Conservation (phyloP, 1,140 invertebrate genomes). For the Monomorium pharaonis region DNA sequence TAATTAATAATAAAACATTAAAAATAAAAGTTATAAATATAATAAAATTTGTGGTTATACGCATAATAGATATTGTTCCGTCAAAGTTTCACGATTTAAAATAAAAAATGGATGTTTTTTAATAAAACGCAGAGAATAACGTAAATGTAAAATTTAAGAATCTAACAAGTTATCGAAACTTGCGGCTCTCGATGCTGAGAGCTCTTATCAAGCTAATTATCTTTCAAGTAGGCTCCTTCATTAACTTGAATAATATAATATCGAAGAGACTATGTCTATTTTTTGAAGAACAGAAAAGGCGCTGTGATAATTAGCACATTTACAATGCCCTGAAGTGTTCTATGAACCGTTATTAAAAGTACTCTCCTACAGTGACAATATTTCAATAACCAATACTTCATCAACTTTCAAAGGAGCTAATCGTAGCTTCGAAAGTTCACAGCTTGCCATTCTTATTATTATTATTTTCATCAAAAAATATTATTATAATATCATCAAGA, state of each 20-base stretch:
- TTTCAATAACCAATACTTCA: conserved; percentile 1
- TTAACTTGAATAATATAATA: conserved; percentile 32
- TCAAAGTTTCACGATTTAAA: not conserved
- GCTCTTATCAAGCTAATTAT: conserved; percentile 8
- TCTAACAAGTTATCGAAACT: not conserved
- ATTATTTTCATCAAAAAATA: conserved; percentile 10
- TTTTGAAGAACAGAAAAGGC: not conserved
- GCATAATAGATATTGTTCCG: not conserved
- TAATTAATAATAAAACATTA: not conserved
- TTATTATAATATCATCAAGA: not conserved
- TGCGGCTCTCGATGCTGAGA: not conserved
- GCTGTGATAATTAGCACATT: conserved; percentile 12
- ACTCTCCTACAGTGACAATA: not conserved
- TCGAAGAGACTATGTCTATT: not conserved
- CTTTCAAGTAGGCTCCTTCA: conserved; percentile 21
- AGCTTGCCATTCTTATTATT: not conserved
- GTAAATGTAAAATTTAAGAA: not conserved
- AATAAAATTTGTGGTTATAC: not conserved
- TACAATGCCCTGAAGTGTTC: not conserved
- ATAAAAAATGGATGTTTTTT: not conserved
- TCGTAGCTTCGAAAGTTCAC: not conserved
- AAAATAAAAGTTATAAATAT: not conserved
- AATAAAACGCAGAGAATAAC: not conserved
- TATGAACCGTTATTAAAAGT: not conserved
- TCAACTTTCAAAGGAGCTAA: not conserved